Conservation (phyloP, 2,113 vertebrate genomes). For the Semicossyphus pulcher region DNA sequence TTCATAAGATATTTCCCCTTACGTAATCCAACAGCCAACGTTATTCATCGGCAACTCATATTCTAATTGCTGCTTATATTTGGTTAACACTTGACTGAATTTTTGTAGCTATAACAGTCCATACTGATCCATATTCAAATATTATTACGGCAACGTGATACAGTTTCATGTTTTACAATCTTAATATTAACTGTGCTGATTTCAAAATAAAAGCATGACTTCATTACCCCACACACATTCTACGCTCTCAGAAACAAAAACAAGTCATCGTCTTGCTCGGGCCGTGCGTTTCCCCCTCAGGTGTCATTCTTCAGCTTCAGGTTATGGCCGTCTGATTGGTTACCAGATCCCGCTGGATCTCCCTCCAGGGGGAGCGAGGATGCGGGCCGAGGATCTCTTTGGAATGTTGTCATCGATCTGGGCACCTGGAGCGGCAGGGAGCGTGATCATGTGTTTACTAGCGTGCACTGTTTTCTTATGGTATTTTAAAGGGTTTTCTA, state of each 20-base stretch:
- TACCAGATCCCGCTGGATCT: slow-evolving; percentile 97
- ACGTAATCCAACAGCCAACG: slow-evolving; percentile 37
- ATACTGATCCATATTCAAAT: slow-evolving; percentile 16
- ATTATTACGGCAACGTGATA: slow-evolving; percentile 44
- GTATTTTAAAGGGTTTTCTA: neutral
- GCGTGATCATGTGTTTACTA: neutral
- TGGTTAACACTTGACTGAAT: slow-evolving; percentile 41
- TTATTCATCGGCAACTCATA: slow-evolving; percentile 17
- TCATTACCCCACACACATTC: slow-evolving; percentile 42
- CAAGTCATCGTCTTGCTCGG: slow-evolving; percentile 40
- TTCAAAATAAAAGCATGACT: slow-evolving; percentile 55
- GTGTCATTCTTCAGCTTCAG: slow-evolving; percentile 11
- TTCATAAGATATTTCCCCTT: slow-evolving; percentile 46
- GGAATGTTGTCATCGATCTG: slow-evolving; percentile 96
- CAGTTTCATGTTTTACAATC: slow-evolving; percentile 32
- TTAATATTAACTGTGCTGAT: slow-evolving; percentile 47
- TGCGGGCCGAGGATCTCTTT: slow-evolving; percentile 94
- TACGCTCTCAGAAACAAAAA: slow-evolving; percentile 52
- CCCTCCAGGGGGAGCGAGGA: slow-evolving; percentile 94
- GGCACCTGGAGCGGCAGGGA: slow-evolving; percentile 82
- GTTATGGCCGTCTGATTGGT: slow-evolving; percentile 8
- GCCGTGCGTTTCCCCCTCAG: slow-evolving; percentile 34
- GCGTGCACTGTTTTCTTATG: no score
- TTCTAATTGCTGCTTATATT: slow-evolving; percentile 40
- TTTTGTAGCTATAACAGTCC: slow-evolving; percentile 40